Percentiles rank a stretch among this genome's conserved stretches.
phyloP scores from a whole-genome alignment of 2,113 vertebrate genomes.

The Odontesthes bonariensis region DNA sequence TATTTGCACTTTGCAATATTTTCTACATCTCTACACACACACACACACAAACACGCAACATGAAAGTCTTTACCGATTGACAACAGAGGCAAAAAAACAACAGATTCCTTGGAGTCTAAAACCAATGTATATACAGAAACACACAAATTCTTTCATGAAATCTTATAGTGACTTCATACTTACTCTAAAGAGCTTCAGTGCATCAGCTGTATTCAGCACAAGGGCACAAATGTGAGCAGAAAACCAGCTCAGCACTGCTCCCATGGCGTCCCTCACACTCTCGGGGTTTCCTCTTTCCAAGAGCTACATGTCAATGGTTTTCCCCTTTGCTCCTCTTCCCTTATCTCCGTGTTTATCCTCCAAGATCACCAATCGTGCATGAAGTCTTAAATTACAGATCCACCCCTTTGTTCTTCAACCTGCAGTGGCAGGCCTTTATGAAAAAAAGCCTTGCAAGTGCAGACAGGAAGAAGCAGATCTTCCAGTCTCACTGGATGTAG shows the following conservation, averaged over 20 bases:
- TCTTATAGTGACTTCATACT: conserved; percentile 31
- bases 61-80: too few species aligned
- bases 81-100: too few species aligned
- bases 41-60: too few species aligned
- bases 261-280: conserved; percentile 47
- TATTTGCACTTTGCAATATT: too few species aligned
- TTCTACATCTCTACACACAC: too few species aligned
- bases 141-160: not conserved
- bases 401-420: not conserved
- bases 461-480: not conserved
- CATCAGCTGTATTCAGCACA: conserved; percentile 32
- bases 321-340: not conserved
- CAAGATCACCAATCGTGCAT: not conserved
- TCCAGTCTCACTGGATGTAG: conserved; percentile 4
- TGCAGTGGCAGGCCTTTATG: not conserved
- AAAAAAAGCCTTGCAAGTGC: not conserved
- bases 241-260: conserved; percentile 69
- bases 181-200: conserved; percentile 52
- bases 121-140: not conserved
- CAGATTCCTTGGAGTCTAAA: not conserved
- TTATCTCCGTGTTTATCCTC: conserved; percentile 29
- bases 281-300: not conserved
- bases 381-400: conserved; percentile 21
- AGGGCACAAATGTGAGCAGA: conserved; percentile 31
- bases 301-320: not conserved